Base-by-base conservation (phyloP, 2,888 invertebrate genomes). In the Amphipyra berbera region DNA sequence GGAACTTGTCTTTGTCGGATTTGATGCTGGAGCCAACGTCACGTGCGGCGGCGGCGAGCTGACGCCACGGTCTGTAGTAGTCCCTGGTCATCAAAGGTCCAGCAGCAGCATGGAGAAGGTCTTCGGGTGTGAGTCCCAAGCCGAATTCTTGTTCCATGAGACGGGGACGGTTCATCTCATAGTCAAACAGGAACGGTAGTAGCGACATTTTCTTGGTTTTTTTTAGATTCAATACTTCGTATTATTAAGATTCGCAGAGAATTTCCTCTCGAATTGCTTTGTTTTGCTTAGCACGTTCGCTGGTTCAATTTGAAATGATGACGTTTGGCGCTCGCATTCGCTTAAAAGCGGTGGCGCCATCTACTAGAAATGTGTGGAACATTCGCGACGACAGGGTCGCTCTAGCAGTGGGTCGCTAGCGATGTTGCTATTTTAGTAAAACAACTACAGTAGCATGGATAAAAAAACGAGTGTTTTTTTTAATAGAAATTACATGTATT, bases 21-120 rank as follows among this genome's bases (percentile, higher is more conserved):
- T 94, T 92, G 68, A 96, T 95, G 75, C 91, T 95, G 42, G 95
- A 95, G 6, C 95, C 95, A 46, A 95, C 87, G 81, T 95, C 96
- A 0, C 91, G 86, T 13, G 91, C 90, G 15, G 95, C 92, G 0
- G 95, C 89, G 0, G 94, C 91, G 38, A 95, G 81, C 63, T 95
- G 95, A 56, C 92, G 88, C 93, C 93, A 93, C 0, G 93, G 90
- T 1, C 94, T 85, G 78, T 90, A 91, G 83, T 94, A 94, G 9
- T 93, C 92, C 45, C 87, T 77, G 66, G 72, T 86, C 12, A 84
- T 50, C 40, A 90, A 3, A 0, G 91, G 89, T 2, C 83, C 84
- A 12, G 82, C 78, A n/a, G 77, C 74, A 8, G 78, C 72, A 6
- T 86, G 81, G 6, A 95, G 83, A 0, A 95, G 60, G 52, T 96